These are phyloP conservation scores for Heteromyza rotundicornis DNA, from an alignment of 2,888 invertebrate species.

Conservation along the genomic window DNA sequence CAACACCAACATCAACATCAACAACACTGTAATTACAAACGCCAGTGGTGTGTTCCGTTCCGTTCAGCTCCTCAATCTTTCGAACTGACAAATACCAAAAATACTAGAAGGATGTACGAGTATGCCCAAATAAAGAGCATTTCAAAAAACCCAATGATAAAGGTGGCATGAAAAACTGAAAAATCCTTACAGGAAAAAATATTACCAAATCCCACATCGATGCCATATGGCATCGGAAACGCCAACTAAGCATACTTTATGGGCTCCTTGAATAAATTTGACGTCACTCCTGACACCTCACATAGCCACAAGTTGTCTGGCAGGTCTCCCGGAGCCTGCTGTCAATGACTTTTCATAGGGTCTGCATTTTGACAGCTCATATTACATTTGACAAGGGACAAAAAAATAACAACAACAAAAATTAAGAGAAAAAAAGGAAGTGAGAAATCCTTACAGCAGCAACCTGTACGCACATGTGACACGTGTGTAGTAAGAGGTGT, in stretches of 20 bases:
- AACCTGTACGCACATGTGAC: background rate
- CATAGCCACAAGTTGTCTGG: background rate
- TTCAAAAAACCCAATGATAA: background rate
- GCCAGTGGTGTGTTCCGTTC: too few species aligned
- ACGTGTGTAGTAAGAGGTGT: conserved; percentile 1
- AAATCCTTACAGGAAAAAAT: background rate
- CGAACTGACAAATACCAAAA: too few species aligned
- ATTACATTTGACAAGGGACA: conserved; percentile 23
- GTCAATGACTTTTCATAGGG: conserved; percentile 42
- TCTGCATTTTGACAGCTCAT: conserved; percentile 37
- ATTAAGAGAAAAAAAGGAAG: background rate
- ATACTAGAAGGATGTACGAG: too few species aligned
- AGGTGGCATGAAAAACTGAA: background rate
- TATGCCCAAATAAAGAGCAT: too few species aligned
- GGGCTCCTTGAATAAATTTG: background rate
- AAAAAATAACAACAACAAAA: background rate
- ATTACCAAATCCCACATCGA: background rate
- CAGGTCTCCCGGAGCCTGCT: conserved; percentile 14
- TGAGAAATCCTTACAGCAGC: background rate
- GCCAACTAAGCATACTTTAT: background rate
- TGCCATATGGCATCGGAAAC: background rate
- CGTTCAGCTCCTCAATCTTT: too few species aligned
- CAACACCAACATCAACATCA: too few species aligned
- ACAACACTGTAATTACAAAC: too few species aligned
- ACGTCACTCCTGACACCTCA: background rate